Evolutionary conservation across 2,113 vertebrate species (phyloP).

Genomic region (Drymodes brunneopygia): DNA sequence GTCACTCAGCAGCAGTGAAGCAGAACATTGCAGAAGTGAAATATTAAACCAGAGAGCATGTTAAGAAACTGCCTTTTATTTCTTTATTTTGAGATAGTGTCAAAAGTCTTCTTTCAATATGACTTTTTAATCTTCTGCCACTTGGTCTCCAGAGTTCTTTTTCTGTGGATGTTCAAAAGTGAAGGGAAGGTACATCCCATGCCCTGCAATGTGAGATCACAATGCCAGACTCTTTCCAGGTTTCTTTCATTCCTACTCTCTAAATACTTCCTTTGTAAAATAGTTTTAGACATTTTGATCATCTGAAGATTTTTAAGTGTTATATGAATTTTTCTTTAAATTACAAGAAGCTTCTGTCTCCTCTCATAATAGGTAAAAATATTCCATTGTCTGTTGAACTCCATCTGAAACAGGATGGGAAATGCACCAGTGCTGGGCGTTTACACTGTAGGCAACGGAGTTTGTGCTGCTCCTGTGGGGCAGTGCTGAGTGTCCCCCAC

Average conservation of each 20-base stretch:
- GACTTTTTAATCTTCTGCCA: background rate
- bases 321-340: background rate
- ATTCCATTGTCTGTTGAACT: background rate
- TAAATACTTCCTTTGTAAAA: background rate
- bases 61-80: background rate
- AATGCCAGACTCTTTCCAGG: background rate
- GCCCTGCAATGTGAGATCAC: background rate
- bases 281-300: background rate
- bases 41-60: background rate
- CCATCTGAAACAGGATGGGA: background rate
- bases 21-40: slow-evolving; percentile 2
- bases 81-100: background rate
- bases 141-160: background rate
- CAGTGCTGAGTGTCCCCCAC: background rate
- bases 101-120: background rate
- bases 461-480: background rate
- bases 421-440: background rate
- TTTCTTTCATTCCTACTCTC: background rate
- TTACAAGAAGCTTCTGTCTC: background rate
- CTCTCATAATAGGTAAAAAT: background rate
- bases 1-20: background rate
- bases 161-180: background rate
- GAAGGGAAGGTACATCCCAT: background rate
- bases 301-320: background rate
- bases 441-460: rapidly evolving